Percentiles rank a stretch among this genome's conserved stretches.
Evolutionary conservation across 2,888 invertebrate genomes (phyloP).

Genomic region (Agrotis ipsilon): DNA sequence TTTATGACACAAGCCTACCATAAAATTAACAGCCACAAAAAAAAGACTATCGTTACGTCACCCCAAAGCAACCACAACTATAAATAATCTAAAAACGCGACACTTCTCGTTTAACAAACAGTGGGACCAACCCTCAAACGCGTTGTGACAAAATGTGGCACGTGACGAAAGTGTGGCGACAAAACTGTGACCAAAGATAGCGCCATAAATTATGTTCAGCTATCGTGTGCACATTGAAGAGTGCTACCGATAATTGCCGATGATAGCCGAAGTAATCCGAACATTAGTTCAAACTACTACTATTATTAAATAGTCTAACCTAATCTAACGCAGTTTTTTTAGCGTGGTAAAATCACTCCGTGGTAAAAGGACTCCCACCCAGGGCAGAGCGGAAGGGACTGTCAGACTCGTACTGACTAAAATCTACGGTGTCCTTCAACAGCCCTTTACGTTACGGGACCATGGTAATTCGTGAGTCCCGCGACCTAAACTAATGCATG

Average conservation of each 20-base stretch:
- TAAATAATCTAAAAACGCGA: conserved; percentile 51
- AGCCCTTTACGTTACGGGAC: no score
- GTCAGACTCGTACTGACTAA: no score
- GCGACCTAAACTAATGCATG: no score
- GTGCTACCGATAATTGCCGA: conserved; percentile 15
- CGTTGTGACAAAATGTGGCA: conserved; percentile 49
- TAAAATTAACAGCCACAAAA: not conserved
- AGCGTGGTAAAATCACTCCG: no score
- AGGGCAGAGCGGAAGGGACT: no score
- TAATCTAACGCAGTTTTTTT: no score
- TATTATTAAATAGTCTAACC: no score
- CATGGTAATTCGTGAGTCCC: no score
- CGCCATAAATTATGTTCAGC: conserved; percentile 52
- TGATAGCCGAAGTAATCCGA: conserved; percentile 28
- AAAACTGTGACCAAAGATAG: conserved; percentile 56
- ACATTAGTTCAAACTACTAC: no score
- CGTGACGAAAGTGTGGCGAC: conserved; percentile 61
- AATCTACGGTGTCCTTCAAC: no score
- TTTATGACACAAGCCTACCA: conserved; percentile 11
- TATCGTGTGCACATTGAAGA: conserved; percentile 36
- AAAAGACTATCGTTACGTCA: not conserved
- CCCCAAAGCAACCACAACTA: conserved; percentile 12
- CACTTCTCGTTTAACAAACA: conserved; percentile 51
- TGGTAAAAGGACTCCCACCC: no score
- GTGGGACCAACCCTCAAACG: conserved; percentile 47